Base-by-base conservation (phyloP, 2,888 invertebrate species). In the Seira musarum region DNA sequence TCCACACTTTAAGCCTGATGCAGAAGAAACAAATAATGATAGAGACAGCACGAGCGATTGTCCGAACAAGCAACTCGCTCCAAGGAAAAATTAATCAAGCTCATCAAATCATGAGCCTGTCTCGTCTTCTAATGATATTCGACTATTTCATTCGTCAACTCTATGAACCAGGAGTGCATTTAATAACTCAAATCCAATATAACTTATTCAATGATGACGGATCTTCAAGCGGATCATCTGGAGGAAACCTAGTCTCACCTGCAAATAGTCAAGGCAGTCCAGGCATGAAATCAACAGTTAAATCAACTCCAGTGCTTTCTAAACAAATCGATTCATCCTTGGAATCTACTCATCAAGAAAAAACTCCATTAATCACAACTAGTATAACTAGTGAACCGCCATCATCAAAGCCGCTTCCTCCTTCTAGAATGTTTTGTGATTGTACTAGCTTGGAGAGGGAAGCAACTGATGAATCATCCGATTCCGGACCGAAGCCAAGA, bases 121-220 rank as follows among this genome's bases (percentile, higher is more conserved):
- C 96, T 0, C 91, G 98, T 70, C 89, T 98, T 70, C 90, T 98
- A 87, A 91, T 98, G 35, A 91, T 98, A 19, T 91, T 98, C 83
- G 98, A 98, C 88, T 98, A 98, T 88, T 92, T 98, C 84, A 95
- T 98, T 93, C 94, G 96, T 88, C 96, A 97, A 90, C 91, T 98
- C 53, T 98, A 98, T 88, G 97, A 97, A 88, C 96, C 97, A 0
- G 97, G 97, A 0, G 93, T 95, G 21, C 92, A 93, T 19, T 90
- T 97, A 71, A 90, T 96, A 57, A 95, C 96, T 89, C 96, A 96
- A 92, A 93, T 93, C 35, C 94, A 95, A 87, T 94, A 94, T 92
- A 95, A 95, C 89, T 89, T 95, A 67, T 94, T 95, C 85, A 93
- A 92, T 80, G 91, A 92, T 0, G 92, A 92, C 25, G 82, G 81